phyloP scores from a whole-genome alignment of 2,888 invertebrate genomes.

The Perizoma flavofasciatum region DNA sequence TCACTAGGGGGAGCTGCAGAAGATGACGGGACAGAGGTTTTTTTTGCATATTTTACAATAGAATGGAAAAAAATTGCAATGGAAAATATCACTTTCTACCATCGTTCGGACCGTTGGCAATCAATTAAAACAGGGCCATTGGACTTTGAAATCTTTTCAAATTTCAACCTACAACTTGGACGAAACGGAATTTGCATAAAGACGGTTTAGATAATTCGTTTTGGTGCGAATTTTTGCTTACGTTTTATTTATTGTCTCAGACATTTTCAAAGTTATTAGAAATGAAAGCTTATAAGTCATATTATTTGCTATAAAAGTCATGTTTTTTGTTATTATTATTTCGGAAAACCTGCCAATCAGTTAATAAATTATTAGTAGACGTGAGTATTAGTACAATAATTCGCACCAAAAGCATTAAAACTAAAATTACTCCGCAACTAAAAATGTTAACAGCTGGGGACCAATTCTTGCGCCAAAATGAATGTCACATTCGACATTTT shows the following conservation, averaged over 20 bases:
- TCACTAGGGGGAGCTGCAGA: too few species aligned
- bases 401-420: conserved; percentile 29
- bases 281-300: neutral
- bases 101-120: too few species aligned
- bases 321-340: too few species aligned
- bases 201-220: conserved; percentile 9
- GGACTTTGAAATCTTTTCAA: too few species aligned
- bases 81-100: too few species aligned
- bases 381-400: conserved; percentile 23
- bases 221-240: conserved; percentile 26
- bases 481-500: too few species aligned
- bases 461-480: neutral
- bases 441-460: conserved; percentile 21
- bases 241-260: neutral
- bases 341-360: neutral
- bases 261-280: too few species aligned
- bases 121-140: neutral
- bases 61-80: too few species aligned
- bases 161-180: conserved; percentile 6
- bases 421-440: conserved; percentile 11
- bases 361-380: conserved; percentile 19
- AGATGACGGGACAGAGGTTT: too few species aligned
- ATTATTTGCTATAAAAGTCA: too few species aligned
- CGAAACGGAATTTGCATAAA: conserved; percentile 10
- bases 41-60: too few species aligned